Conservation (phyloP, 2,113 vertebrate species). For the Rhabdomys dilectus region DNA sequence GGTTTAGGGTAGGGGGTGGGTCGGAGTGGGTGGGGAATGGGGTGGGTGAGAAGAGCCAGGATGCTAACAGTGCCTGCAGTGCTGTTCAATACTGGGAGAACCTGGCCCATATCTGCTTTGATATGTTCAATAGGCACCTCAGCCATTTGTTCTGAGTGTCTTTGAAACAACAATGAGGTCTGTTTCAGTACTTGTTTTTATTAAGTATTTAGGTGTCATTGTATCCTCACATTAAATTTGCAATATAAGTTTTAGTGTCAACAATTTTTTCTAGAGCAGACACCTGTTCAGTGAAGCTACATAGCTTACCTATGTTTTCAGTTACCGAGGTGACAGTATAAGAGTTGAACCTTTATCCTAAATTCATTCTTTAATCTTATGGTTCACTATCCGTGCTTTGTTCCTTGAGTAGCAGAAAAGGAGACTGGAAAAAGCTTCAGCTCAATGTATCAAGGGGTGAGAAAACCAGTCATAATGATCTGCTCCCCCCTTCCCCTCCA, state of each 20-base stretch:
- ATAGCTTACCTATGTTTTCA: neutral
- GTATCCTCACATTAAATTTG: neutral
- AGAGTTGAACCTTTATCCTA: neutral
- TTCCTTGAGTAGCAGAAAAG: slow-evolving; percentile 6
- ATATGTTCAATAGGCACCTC: neutral
- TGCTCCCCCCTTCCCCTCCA: no score
- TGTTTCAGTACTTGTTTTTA: slow-evolving; percentile 36
- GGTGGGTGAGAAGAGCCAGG: neutral
- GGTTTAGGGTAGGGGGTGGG: neutral
- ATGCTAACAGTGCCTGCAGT: neutral
- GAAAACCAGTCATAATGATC: neutral
- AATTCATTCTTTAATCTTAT: neutral
- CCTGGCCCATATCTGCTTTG: neutral
- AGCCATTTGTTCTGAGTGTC: neutral
- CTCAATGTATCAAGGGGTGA: neutral
- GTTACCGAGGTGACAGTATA: neutral
- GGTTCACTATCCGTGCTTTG: neutral
- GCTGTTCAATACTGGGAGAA: neutral
- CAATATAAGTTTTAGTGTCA: neutral
- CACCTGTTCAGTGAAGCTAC: neutral
- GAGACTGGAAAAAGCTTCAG: neutral
- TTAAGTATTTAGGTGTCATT: neutral
- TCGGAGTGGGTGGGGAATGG: neutral
- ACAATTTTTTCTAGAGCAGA: slow-evolving; percentile 10
- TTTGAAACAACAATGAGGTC: neutral